Evolutionary conservation across 1,140 invertebrate genomes (phyloP).

Genomic region (Callitettix versicolor): DNA sequence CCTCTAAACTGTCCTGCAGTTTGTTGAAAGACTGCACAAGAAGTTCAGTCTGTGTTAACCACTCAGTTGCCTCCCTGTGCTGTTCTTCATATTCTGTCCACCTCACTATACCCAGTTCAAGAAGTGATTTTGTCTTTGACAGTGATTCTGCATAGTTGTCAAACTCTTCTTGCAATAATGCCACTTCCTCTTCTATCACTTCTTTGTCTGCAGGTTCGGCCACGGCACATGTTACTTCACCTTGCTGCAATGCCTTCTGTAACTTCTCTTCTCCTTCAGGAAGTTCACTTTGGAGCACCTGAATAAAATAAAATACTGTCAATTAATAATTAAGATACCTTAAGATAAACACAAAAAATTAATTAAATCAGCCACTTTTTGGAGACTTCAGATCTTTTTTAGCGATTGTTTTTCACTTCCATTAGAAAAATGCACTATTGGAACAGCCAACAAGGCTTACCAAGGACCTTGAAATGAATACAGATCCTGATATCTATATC

Average conservation of each 20-base stretch:
- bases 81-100: constrained; percentile 95
- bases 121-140: constrained; percentile 64
- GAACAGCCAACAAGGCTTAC: too few species aligned
- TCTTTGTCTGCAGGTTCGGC: constrained; percentile 79
- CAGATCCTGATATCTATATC: too few species aligned
- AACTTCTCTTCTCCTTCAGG: constrained; percentile 71
- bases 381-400: too few species aligned
- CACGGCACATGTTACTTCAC: constrained; percentile 67
- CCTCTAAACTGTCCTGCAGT: constrained; percentile 75
- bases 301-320: not conserved
- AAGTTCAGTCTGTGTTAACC: constrained; percentile 78
- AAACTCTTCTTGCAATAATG: constrained; percentile 76
- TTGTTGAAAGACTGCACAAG: constrained; percentile 83
- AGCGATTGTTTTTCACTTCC: too few species aligned
- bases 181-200: constrained; percentile 85
- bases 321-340: too few species aligned
- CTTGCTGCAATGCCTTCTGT: constrained; percentile 67
- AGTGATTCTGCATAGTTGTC: constrained; percentile 70
- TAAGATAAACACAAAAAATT: too few species aligned
- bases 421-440: too few species aligned
- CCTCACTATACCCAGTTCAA: constrained; percentile 53
- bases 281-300: constrained; percentile 65
- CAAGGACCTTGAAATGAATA: too few species aligned
- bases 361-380: too few species aligned
- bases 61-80: constrained; percentile 76